These are phyloP conservation scores for Turritopsis rubra DNA, from an alignment of 30 jellyfish, hydroid and myxozoan species.

Conservation along the genomic window DNA sequence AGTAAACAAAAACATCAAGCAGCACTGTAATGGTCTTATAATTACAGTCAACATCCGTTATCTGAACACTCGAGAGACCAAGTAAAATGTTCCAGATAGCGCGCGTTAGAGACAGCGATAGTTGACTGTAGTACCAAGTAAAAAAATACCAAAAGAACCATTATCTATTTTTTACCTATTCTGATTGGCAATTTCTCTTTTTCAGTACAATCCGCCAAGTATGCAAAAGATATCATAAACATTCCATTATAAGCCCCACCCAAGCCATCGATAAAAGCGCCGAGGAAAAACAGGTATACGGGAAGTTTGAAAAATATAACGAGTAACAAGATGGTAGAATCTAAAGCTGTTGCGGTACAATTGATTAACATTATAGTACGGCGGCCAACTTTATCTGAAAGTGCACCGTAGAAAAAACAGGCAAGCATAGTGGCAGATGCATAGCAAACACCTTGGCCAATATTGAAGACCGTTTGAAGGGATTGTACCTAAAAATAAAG, in stretches of 20 bases:
- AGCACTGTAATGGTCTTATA: too few species aligned
- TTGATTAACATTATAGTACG: slow-evolving; percentile 40
- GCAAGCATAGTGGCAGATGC: slow-evolving; percentile 49
- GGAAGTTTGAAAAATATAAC: slow-evolving; percentile 55
- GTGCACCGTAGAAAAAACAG: slow-evolving; percentile 52
- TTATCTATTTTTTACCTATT: slow-evolving; percentile 39
- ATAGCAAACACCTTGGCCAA: slow-evolving; percentile 34
- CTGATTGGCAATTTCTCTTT: slow-evolving; percentile 45
- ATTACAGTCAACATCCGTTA: too few species aligned
- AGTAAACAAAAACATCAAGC: too few species aligned
- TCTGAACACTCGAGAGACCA: too few species aligned
- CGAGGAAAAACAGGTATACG: slow-evolving; percentile 31
- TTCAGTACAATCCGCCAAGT: slow-evolving; percentile 60
- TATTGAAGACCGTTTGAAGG: slow-evolving; percentile 42
- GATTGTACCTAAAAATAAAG: background rate
- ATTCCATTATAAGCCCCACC: slow-evolving; percentile 70
- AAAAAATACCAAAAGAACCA: too few species aligned
- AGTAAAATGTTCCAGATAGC: background rate
- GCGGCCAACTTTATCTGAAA: slow-evolving; percentile 74
- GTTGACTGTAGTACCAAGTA: background rate
- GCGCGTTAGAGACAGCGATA: background rate
- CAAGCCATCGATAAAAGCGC: slow-evolving; percentile 48
- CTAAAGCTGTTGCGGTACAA: slow-evolving; percentile 29
- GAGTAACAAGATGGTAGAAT: slow-evolving; percentile 12
- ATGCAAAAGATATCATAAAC: slow-evolving; percentile 43